These are phyloP conservation scores for Enoplosus armatus DNA, from an alignment of 2,797 vertebrate genomes.

Conservation along the genomic window DNA sequence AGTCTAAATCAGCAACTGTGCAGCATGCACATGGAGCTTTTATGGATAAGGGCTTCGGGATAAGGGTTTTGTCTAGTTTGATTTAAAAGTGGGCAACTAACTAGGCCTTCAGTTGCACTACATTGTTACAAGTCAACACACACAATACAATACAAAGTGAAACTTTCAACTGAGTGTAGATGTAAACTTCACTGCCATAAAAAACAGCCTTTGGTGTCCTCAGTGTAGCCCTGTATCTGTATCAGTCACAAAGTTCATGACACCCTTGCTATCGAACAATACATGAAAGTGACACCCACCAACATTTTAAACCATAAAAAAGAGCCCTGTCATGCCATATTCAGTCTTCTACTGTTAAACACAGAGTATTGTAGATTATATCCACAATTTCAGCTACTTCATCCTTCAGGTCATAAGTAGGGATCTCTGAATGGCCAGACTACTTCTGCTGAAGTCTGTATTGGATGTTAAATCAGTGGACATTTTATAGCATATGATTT, in stretches of 20 bases:
- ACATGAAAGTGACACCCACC: constrained; percentile 28
- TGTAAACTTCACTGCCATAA: neutral
- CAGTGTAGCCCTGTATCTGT: neutral
- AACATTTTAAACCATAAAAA: constrained; percentile 27
- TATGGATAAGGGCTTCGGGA: neutral
- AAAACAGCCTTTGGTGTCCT: neutral
- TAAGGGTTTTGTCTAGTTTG: neutral
- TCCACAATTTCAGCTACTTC: neutral
- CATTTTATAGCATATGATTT: neutral
- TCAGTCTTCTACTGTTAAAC: neutral
- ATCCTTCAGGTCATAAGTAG: neutral
- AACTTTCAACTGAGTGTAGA: neutral
- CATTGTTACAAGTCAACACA: neutral
- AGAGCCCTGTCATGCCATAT: constrained; percentile 12
- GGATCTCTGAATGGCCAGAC: neutral
- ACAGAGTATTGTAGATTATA: neutral
- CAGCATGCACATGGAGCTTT: neutral
- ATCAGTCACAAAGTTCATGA: neutral
- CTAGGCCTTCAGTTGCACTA: neutral
- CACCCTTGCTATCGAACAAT: constrained; percentile 9
- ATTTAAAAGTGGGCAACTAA: neutral
- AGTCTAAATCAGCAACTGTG: neutral
- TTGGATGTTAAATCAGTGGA: neutral
- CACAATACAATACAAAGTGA: too few relatives aligned
- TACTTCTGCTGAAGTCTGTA: neutral